Conservation (phyloP, 2,888 invertebrate genomes). For the Polylopha cassiicola region DNA sequence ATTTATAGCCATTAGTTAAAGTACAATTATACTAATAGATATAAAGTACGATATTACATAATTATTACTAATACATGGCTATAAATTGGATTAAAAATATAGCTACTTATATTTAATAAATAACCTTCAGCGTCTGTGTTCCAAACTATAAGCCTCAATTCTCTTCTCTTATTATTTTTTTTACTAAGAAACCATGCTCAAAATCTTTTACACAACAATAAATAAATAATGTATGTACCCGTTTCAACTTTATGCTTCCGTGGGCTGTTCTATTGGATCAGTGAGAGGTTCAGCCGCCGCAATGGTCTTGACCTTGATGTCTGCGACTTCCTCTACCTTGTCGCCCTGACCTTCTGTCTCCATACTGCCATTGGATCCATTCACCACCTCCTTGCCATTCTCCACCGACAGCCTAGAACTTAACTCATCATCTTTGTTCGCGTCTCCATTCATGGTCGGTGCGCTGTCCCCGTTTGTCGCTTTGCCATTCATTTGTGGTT, state of each 20-base stretch:
- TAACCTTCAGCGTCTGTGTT: too few species aligned
- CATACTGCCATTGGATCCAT: constrained; percentile 44
- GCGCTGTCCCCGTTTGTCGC: constrained; percentile 49
- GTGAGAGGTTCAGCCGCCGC: constrained; percentile 64
- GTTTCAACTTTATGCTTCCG: constrained; percentile 62
- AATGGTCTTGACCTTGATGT: constrained; percentile 77
- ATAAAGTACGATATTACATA: too few species aligned
- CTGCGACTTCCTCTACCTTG: constrained; percentile 51
- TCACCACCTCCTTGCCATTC: constrained; percentile 49
- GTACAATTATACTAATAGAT: too few species aligned
- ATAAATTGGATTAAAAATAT: too few species aligned
- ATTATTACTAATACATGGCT: too few species aligned
- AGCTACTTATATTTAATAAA: too few species aligned
- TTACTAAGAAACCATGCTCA: too few species aligned
- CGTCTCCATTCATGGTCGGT: constrained; percentile 51
- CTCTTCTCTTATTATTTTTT: too few species aligned
- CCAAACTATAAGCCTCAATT: too few species aligned
- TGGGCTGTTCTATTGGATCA: constrained; percentile 69
- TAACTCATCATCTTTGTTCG: constrained; percentile 51
- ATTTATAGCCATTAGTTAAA: too few species aligned
- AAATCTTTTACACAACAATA: too few species aligned
- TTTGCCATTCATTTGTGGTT: constrained; percentile 58
- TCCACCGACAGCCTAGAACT: constrained; percentile 56
- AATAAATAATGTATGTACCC: constrained; percentile 2
- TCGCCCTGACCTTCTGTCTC: constrained; percentile 56